Evolutionary conservation across 2,888 invertebrate genomes (phyloP).

Genomic region (Drosophila hamatofila): DNA sequence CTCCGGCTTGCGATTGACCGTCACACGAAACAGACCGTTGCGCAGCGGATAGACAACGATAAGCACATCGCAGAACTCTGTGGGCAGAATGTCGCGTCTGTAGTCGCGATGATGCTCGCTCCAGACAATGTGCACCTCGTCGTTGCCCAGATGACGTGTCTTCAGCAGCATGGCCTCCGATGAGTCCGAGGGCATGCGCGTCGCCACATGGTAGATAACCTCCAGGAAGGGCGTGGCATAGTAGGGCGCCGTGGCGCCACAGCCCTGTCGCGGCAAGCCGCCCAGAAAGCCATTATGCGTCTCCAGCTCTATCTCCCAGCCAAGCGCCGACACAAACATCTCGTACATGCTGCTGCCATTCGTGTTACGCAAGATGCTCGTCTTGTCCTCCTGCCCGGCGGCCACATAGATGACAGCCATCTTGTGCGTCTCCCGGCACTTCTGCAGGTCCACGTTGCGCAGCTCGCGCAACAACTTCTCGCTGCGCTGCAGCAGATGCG

Average conservation of each 20-base stretch:
- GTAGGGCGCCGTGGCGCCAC: slow-evolving; percentile 97
- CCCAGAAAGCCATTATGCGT: slow-evolving; percentile 98
- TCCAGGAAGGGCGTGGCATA: slow-evolving; percentile 97
- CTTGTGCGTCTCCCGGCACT: slow-evolving; percentile 97
- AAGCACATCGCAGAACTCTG: slow-evolving; percentile 99
- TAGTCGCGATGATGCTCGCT: slow-evolving; percentile 98
- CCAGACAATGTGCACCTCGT: slow-evolving; percentile 99
- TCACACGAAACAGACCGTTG: slow-evolving; percentile 94
- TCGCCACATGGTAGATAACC: slow-evolving; percentile 98
- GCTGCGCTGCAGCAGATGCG: slow-evolving; percentile 94
- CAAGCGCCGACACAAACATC: slow-evolving; percentile 89
- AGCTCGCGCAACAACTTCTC: slow-evolving; percentile 96
- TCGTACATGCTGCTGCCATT: slow-evolving; percentile 97
- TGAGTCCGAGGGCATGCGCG: slow-evolving; percentile 96
- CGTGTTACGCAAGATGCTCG: slow-evolving; percentile 94
- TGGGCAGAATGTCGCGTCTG: slow-evolving; percentile 97
- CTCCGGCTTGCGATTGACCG: slow-evolving; percentile 94
- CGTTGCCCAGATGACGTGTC: slow-evolving; percentile 98
- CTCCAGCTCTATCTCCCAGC: slow-evolving; percentile 94
- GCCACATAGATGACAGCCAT: slow-evolving; percentile 99
- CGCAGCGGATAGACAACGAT: slow-evolving; percentile 97
- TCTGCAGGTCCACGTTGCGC: slow-evolving; percentile 95
- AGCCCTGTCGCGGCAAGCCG: slow-evolving; percentile 95
- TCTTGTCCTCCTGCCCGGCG: slow-evolving; percentile 98
- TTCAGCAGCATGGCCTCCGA: slow-evolving; percentile 95